Conservation (phyloP, 2,113 vertebrate species). For the Cottus gobio region DNA sequence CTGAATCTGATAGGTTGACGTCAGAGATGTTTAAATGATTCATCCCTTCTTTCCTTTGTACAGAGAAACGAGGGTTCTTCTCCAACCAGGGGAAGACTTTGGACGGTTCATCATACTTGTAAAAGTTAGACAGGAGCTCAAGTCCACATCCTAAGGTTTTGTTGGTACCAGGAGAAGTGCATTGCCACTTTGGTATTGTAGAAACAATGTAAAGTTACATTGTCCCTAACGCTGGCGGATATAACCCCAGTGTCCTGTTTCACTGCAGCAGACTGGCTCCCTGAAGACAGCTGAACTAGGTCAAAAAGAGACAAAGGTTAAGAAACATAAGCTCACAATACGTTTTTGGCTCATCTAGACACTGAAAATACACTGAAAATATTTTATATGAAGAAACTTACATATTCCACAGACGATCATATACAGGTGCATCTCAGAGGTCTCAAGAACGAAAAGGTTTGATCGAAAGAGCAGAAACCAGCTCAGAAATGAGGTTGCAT, state of each 20-base stretch:
- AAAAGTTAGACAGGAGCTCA: constrained; percentile 59
- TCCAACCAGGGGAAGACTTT: constrained; percentile 43
- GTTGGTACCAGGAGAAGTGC: constrained; percentile 77
- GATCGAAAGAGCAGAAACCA: background rate
- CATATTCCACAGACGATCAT: constrained; percentile 38
- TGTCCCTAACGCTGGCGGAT: constrained; percentile 42
- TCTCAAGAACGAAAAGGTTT: background rate
- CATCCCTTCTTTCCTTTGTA: constrained; percentile 26
- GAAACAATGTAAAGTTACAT: constrained; percentile 63
- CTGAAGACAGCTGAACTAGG: constrained; percentile 31
- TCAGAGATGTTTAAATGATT: constrained; percentile 59
- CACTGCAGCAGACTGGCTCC: constrained; percentile 2
- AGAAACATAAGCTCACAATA: background rate
- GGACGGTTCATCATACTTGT: constrained; percentile 53
- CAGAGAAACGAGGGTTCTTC: constrained; percentile 51
- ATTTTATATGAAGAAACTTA: constrained; percentile 11
- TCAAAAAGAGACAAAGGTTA: background rate
- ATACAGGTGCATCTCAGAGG: constrained; percentile 27
- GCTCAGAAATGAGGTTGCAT: constrained; percentile 23
- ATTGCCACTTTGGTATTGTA: constrained; percentile 53
- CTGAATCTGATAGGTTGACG: constrained; percentile 60
- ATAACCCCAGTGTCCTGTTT: constrained; percentile 47
- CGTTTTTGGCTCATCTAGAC: background rate
- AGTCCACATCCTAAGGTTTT: constrained; percentile 56
- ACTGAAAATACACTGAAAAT: background rate